Conservation (phyloP, 2,888 invertebrate species). For the Orthosia cruda region DNA sequence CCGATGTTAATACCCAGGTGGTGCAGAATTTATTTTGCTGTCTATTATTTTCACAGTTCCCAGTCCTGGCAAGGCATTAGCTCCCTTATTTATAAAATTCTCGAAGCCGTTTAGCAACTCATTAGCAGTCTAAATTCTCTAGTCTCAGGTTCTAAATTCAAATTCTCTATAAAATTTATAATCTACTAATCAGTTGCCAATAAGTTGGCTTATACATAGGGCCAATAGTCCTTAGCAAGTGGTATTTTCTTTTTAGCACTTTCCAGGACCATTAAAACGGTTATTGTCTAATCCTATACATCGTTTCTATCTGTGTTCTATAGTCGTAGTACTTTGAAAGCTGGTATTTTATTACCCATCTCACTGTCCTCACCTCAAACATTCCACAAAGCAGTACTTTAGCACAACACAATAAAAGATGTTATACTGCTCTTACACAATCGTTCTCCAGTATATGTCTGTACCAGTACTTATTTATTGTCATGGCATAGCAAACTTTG, state of each 20-base stretch:
- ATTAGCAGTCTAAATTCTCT: too few species aligned
- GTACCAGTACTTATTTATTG: too few species aligned
- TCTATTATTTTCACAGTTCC: background rate
- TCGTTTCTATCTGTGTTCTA: background rate
- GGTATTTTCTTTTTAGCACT: background rate
- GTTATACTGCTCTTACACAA: slow-evolving; percentile 41
- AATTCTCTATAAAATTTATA: too few species aligned
- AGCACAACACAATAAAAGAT: slow-evolving; percentile 27
- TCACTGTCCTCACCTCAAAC: slow-evolving; percentile 13
- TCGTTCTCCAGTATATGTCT: slow-evolving; percentile 15
- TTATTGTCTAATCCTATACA: background rate
- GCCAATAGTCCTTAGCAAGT: too few species aligned
- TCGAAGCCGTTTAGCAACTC: too few species aligned
- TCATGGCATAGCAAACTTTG: too few species aligned
- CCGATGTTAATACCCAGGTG: background rate
- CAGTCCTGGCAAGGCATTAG: background rate
- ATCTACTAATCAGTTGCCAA: too few species aligned
- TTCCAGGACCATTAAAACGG: background rate
- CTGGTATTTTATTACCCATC: slow-evolving; percentile 22
- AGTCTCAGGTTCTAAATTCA: too few species aligned
- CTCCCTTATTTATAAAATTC: too few species aligned
- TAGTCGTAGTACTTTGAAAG: background rate
- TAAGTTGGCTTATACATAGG: too few species aligned
- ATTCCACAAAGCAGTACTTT: slow-evolving; percentile 15
- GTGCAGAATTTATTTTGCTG: background rate